Percentiles rank a stretch among this genome's conserved stretches.
These are phyloP conservation scores for Spinus olivaceus DNA, from an alignment of 2,797 vertebrate species.

Conservation along the genomic window DNA sequence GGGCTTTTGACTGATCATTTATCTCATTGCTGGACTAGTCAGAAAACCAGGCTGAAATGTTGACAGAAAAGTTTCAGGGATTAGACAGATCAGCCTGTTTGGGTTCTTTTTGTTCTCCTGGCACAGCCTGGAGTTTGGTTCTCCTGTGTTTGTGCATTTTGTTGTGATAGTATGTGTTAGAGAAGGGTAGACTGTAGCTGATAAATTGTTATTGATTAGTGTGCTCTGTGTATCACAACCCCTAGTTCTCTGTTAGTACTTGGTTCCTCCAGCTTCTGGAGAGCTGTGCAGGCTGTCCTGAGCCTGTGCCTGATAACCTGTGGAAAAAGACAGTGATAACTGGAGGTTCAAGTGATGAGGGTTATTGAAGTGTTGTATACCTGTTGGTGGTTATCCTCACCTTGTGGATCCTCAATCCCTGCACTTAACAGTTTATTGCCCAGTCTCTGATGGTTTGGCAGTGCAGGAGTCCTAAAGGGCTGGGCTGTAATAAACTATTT, in stretches of 20 bases:
- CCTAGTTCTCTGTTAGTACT: neutral
- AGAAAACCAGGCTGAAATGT: neutral
- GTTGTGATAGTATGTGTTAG: neutral
- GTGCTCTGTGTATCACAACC: neutral
- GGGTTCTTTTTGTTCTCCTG: neutral
- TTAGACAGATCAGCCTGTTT: neutral
- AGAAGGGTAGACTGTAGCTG: neutral
- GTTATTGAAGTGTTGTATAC: neutral
- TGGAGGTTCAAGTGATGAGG: neutral
- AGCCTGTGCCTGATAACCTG: neutral
- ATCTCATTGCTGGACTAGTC: neutral
- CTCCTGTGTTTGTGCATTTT: neutral
- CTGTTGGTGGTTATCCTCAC: neutral
- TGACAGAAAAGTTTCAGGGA: neutral
- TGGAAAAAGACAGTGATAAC: neutral
- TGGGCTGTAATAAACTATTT: neutral
- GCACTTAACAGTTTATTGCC: neutral
- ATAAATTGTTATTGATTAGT: neutral
- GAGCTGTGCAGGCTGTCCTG: neutral
- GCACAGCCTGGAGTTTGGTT: neutral
- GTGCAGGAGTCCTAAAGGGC: neutral
- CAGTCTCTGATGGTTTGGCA: neutral
- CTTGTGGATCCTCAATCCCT: neutral
- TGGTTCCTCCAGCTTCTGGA: neutral
- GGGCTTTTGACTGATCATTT: neutral